Evolutionary conservation across 2,797 vertebrate genomes (phyloP).

Genomic region (Anabas testudineus): DNA sequence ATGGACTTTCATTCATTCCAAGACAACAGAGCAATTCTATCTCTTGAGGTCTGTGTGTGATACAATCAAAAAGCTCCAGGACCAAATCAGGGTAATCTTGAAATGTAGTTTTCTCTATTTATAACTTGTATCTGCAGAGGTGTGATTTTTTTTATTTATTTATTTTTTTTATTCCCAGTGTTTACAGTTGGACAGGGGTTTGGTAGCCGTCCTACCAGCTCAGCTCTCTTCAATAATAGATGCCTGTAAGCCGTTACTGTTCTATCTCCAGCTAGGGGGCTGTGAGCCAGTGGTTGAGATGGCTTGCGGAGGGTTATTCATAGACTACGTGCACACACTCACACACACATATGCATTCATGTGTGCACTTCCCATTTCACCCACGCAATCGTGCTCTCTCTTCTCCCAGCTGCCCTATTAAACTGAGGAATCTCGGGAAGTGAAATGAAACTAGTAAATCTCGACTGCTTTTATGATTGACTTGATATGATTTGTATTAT

Average conservation of each 20-base stretch:
- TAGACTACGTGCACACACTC: conserved; percentile 42
- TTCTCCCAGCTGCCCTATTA: conserved; percentile 83
- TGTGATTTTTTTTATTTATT: conserved; percentile 10
- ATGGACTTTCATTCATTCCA: not conserved
- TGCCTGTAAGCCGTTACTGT: conserved; percentile 72
- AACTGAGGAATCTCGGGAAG: conserved; percentile 83
- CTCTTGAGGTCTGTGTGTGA: too few species aligned
- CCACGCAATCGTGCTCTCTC: conserved; percentile 70
- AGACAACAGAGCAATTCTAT: not conserved
- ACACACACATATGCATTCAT: conserved; percentile 29
- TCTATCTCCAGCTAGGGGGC: conserved; percentile 78
- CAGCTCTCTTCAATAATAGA: conserved; percentile 80
- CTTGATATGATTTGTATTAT: conserved; percentile 87
- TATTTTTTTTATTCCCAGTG: conserved; percentile 35
- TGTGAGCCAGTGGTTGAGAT: conserved; percentile 68
- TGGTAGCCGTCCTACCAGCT: conserved; percentile 66
- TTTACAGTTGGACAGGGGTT: conserved; percentile 75
- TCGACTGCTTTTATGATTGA: conserved; percentile 84
- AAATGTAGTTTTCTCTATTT: conserved; percentile 25
- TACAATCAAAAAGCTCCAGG: too few species aligned
- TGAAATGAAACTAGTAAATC: conserved; percentile 87
- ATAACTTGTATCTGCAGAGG: conserved; percentile 29
- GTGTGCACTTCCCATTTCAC: conserved; percentile 73
- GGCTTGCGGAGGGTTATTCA: conserved; percentile 77
- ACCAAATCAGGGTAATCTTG: too few species aligned